phyloP scores from a whole-genome alignment of 1,140 invertebrate species.

The Leucophenga varia region DNA sequence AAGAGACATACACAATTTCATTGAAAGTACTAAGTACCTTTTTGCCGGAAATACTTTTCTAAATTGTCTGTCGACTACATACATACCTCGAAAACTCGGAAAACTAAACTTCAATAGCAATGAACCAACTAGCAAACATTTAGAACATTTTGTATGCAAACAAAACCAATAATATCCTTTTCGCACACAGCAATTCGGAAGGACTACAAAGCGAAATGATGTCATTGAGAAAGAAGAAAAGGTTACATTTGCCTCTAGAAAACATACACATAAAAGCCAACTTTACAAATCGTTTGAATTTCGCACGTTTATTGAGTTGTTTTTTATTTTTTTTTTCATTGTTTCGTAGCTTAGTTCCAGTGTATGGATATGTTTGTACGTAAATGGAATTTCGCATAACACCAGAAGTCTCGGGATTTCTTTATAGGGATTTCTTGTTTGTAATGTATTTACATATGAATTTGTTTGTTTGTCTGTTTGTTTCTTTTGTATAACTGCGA shows the following conservation, averaged over 20 bases:
- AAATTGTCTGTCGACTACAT: slow-evolving; percentile 33
- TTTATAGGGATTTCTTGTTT: too few species aligned
- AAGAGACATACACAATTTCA: too few species aligned
- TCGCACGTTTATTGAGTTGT: slow-evolving; percentile 54
- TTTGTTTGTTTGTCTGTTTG: slow-evolving; percentile 18
- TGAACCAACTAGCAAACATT: too few species aligned
- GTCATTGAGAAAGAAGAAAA: too few species aligned
- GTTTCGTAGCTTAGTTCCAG: too few species aligned
- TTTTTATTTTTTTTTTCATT: slow-evolving; percentile 2
- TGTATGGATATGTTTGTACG: too few species aligned
- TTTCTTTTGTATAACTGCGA: slow-evolving; percentile 11
- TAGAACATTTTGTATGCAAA: background rate
- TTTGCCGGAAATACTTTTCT: slow-evolving; percentile 42
- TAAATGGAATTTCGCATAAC: too few species aligned
- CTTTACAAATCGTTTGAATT: slow-evolving; percentile 53
- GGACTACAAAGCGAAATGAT: too few species aligned
- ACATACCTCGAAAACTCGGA: background rate
- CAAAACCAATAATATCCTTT: slow-evolving; percentile 32
- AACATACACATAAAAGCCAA: slow-evolving; percentile 18
- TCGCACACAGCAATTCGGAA: background rate
- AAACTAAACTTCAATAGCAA: too few species aligned
- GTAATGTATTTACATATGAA: slow-evolving; percentile 40
- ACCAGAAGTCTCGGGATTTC: too few species aligned
- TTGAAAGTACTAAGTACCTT: too few species aligned
- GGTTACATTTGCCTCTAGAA: too few species aligned